Base-by-base conservation (phyloP, 2,113 vertebrate genomes). In the Rafetus swinhoei region DNA sequence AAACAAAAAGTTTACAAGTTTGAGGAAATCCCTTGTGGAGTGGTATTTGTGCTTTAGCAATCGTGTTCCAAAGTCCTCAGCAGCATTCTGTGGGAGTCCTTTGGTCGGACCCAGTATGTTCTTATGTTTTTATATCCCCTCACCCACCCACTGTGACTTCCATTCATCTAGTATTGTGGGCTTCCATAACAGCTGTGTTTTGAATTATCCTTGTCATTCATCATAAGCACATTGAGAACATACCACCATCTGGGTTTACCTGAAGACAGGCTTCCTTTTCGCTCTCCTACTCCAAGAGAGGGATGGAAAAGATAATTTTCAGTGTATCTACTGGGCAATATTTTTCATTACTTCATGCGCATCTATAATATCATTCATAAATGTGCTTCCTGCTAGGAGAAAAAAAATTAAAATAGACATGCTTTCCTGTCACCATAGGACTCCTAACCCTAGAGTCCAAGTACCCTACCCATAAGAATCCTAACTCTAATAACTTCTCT, bases 331-430 rank as follows among this genome's bases (percentile, higher is more conserved):
- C 56, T 84, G 87, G 32, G 21, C 54, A 82, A 52, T 39, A 45
- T 50, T 6, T 84, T 90, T 83, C 72, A 21, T 62, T 59, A 4
- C 83, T 93, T 65, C 89, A 84, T 39, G 72, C 5, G 62, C 56
- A 88, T 2, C 6, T 4, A 89, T 5, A 81, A 25, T n/a, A n/a
- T n/a, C 50, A 85, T 19, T 69, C 65, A n/a, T 81, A 95, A 83
- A 83, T 6, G 9, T 9, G 81, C 56, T 77, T 83, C 55, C 62
- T 80, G 54, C 18, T 82, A 80, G 35, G 35, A 57, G 87, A 74
- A 87, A 6, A 87, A 90, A 79, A 96, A 59, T 88, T 29, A 12
- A 21, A 27, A 22, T n/a, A 69, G 53, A 90, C 88, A 88, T 27
- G 89, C 52, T 74, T 84, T n/a, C 29, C 7, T 15, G 29, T 69